Evolutionary conservation across 2,113 vertebrate genomes (phyloP), one percentile per base, ranked within the genome.

Genomic region (Thamnophis sirtalis): DNA sequence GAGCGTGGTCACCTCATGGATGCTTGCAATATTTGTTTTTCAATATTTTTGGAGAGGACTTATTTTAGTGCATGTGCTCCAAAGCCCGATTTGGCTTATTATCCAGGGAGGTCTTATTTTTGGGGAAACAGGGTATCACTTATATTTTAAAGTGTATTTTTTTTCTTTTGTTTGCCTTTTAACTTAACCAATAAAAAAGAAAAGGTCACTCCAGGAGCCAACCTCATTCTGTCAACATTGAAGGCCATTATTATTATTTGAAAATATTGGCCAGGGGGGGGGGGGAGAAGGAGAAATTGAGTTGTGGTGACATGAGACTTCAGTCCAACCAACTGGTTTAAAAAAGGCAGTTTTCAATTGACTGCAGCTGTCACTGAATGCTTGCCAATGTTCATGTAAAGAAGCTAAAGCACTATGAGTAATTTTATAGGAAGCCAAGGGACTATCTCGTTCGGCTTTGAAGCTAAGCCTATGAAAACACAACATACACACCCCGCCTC

Each of bases 161-260:
- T 1, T 28, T 28, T 13, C n/a, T 63, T 63, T 63, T 4, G 5
- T 73, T 80, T 80, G 33, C 33, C 15, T 38, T 38, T 43, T 43
- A 43, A 21, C 33, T 9, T 43, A 80, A 80, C 17, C 33, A 80
- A 80, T 80, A 80, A 80, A 80, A 9, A 80, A 80, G 7, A 80
- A 80, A 89, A 60, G 87, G 50, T 24, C 56, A 84, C 50, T 54
- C 80, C 56, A 73, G 87, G 68, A 89, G 48, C 84, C 87, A 92
- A 88, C 91, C 68, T 89, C 87, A 92, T 92, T 92, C 91, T 92
- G 91, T 92, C 87, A 92, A 58, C 9, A 28, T 15, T 89, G 53
- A 84, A 56, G 54, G 80, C 48, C 87, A 89, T 89, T 92, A 89
- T 89, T 92, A 84, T 92, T 92, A 92, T 85, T 92, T 85, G 50